Base-by-base conservation (phyloP, 2,113 vertebrate genomes). In the Mixornis gularis region DNA sequence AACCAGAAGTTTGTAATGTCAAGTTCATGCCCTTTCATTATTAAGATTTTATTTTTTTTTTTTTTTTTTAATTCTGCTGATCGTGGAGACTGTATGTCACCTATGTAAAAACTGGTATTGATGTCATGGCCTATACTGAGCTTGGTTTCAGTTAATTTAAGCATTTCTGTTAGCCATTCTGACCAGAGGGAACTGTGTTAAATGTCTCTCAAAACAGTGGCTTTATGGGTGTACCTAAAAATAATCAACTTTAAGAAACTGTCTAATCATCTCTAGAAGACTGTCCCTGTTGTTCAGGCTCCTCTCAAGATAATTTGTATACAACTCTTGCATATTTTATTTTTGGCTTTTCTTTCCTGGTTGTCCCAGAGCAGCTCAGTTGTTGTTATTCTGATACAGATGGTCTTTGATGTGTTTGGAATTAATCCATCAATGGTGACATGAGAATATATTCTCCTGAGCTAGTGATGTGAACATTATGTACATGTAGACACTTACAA, bases 321-420 rank as follows among this genome's bases (percentile, higher is more conserved):
- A 38, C 17, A 63, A 56, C 3, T 59, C n/a, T 71, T 52, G 30
- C 26, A 71, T 62, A 66, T 32, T 59, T 90, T 66, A 66, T 3
- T 0, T 41, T 81, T 89, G 65, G 10, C 56, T 72, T 84, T 68
- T 74, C 36, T 7, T 63, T 89, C 30, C 48, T 63, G 15, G 10
- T 66, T 80, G 48, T 89, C 69, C 52, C 46, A 68, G 48, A 81
- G 64, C 38, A 86, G 43, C 17, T 84, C 56, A 68, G 55, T 43
- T 59, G 59, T 76, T 87, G 76, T 62, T 86, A 6, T 58, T 74
- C 55, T 65, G 59, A 40, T 70, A 71, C 12, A 66, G 63, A 62
- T 85, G 13, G 30, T 71, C 69, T 92, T 94, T 93, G 72, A 73
- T 90, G 49, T 91, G 19, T 86, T 93, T 86, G 89, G 59, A 85